Evolutionary conservation across 2,888 invertebrate species (phyloP), one percentile per base, ranked within the genome.

Genomic region (Cactoblastis cactorum): DNA sequence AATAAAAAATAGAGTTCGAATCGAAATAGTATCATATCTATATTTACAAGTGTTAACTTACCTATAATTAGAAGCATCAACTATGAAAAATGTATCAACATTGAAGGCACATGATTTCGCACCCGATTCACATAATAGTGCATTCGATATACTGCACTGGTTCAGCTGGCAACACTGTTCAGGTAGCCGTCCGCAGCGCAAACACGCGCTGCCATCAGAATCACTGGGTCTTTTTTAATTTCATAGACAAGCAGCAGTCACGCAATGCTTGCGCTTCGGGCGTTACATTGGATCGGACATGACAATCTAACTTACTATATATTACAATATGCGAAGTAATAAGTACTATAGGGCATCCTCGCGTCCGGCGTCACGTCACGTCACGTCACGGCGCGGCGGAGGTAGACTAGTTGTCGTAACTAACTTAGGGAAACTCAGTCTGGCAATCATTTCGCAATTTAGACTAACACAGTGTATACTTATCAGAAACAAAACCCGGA

Each of bases 61-160:
- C 66, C 61, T 60, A 80, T 85, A 84, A 71, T 80, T 85, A 84
- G 82, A 89, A 89, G 88, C 88, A 85, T 88, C 83, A 88, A 87
- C 86, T 87, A 88, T 87, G 80, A 82, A 85, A 71, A 70, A 72
- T 79, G 78, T 84, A 84, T 87, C 78, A 85, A 86, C 87, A 87
- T 86, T 85, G 83, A 90, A 90, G 90, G 90, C 90, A 90, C 90
- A 89, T 87, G 68, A 74, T 90, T 87, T 79, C 89, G 88, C 90
- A 88, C 89, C 89, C 84, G 79, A 77, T 82, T 83, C 80, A 72
- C 77, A 72, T 71, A 71, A 71, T 69, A 63, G 74, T 76, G 76
- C 80, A 75, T 68, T 74, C 71, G 68, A 68, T 67, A 71, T 39
- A 77, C 81, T 73, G 78, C 81, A 80, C 77, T 72, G 71, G 69